These are phyloP conservation scores for Drosophila mayaguana DNA, from an alignment of 2,888 invertebrate species.

Conservation along the genomic window DNA sequence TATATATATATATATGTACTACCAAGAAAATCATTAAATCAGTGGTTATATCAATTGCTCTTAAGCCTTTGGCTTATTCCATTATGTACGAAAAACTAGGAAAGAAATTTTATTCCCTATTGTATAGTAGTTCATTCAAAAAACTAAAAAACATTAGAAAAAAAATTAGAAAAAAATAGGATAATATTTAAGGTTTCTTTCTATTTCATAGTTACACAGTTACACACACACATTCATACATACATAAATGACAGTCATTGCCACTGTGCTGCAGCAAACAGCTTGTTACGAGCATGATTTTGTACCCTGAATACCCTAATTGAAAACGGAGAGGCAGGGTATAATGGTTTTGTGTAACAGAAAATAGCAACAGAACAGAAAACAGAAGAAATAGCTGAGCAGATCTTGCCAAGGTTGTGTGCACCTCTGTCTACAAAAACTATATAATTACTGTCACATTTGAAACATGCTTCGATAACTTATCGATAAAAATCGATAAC, in stretches of 20 bases:
- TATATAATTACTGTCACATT: too few species aligned
- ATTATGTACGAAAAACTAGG: too few species aligned
- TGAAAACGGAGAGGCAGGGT: not conserved
- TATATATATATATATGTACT: not conserved
- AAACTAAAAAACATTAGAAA: not conserved
- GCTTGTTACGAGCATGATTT: slow-evolving; percentile 49
- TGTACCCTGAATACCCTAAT: not conserved
- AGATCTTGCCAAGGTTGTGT: not conserved
- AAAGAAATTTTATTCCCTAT: too few species aligned
- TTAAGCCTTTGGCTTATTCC: not conserved
- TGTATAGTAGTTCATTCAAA: not conserved
- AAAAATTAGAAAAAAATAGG: not conserved
- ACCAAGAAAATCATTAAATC: too few species aligned
- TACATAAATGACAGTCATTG: not conserved
- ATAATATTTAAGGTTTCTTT: not conserved
- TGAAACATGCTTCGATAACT: not conserved
- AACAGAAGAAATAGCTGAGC: not conserved
- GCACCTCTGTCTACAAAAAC: too few species aligned
- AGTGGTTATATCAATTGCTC: not conserved
- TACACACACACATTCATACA: too few species aligned
- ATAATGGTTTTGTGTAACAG: not conserved
- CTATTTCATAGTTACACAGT: too few species aligned
- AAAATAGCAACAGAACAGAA: not conserved
- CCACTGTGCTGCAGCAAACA: slow-evolving; percentile 17
- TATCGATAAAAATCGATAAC: not conserved